phyloP scores from a whole-genome alignment of 1,140 invertebrate genomes.

The Adoxophyes honmai region DNA sequence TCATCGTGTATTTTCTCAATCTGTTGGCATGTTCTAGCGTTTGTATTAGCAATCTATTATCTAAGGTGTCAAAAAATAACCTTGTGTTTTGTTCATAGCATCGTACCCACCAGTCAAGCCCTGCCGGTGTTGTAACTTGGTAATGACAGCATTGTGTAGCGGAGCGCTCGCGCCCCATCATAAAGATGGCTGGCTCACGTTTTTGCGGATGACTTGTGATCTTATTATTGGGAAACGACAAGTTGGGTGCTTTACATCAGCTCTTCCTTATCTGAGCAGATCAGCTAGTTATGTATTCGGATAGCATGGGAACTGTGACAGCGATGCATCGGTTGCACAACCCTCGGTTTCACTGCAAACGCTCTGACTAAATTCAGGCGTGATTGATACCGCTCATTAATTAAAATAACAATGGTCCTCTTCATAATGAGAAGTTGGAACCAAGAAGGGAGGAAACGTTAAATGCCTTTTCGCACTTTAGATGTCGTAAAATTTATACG shows the following conservation, averaged over 20 bases:
- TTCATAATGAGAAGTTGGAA: too few relatives aligned
- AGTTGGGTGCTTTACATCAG: constrained; percentile 33
- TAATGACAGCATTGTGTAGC: constrained; percentile 51
- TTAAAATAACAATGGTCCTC: neutral
- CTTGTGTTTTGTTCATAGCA: constrained; percentile 12
- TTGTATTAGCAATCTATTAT: neutral
- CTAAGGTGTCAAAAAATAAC: constrained; percentile 6
- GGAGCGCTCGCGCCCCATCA: constrained; percentile 36
- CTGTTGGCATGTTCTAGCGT: too few relatives aligned
- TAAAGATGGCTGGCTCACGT: constrained; percentile 52
- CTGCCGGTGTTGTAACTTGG: constrained; percentile 41
- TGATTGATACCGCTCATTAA: constrained; percentile 1
- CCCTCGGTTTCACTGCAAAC: neutral
- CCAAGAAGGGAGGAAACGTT: too few relatives aligned
- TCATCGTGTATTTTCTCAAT: too few relatives aligned
- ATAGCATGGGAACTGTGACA: constrained; percentile 56
- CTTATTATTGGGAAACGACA: constrained; percentile 55
- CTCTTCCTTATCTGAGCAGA: constrained; percentile 49
- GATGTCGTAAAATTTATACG: too few relatives aligned
- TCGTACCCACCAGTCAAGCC: constrained; percentile 13
- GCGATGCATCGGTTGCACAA: constrained; percentile 56
- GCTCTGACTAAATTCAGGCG: neutral
- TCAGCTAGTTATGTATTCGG: constrained; percentile 59
- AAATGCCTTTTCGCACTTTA: too few relatives aligned
- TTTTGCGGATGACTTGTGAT: constrained; percentile 52